phyloP scores from a whole-genome alignment of 2,797 vertebrate species.

The Halcyon chelicuti region DNA sequence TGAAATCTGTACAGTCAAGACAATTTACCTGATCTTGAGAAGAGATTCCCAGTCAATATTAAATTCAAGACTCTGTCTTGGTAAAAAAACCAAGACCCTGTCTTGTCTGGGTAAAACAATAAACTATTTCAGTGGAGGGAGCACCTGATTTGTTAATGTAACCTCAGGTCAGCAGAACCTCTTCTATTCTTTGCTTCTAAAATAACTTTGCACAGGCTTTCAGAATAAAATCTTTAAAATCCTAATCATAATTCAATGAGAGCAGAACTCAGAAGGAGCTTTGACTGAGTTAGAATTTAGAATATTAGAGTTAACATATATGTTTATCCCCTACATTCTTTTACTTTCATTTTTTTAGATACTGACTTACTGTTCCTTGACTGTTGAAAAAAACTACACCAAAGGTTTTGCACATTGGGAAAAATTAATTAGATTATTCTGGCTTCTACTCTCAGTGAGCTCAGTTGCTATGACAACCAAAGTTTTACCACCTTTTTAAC shows the following conservation, averaged over 20 bases:
- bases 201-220: background rate
- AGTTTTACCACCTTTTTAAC: background rate
- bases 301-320: background rate
- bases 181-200: background rate
- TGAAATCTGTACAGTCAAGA: background rate
- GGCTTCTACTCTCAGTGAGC: background rate
- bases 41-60: background rate
- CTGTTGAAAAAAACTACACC: background rate
- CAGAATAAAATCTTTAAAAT: background rate
- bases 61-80: background rate
- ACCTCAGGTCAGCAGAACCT: background rate
- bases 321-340: background rate
- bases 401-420: background rate
- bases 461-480: constrained; percentile 48
- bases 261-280: background rate
- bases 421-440: constrained; percentile 1
- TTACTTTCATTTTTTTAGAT: background rate
- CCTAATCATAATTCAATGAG: background rate
- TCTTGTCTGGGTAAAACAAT: background rate
- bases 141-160: background rate
- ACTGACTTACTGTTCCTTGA: background rate
- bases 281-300: background rate
- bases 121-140: background rate
- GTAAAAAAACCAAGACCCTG: too few species aligned
- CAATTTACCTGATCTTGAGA: background rate